A percentile compares a stretch with the other conserved stretches of the same genome.
Evolutionary conservation across 2,888 invertebrate genomes (phyloP).

Genomic region (Cantharis lateralis): DNA sequence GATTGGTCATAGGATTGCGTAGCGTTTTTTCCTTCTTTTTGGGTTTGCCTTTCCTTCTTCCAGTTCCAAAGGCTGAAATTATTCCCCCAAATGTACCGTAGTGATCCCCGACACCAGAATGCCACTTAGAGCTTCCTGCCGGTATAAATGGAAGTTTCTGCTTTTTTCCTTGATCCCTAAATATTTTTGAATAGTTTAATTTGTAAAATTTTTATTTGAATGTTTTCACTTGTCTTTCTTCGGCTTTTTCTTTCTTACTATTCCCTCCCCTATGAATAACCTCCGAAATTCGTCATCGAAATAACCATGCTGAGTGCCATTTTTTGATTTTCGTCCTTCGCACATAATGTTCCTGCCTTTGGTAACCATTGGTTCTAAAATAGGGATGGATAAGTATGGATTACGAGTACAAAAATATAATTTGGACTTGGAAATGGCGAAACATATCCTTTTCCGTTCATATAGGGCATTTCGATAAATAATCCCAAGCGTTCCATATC

Average conservation of each 20-base stretch:
- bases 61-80: conserved; percentile 46
- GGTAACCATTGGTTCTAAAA: conserved; percentile 25
- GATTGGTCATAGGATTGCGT: conserved; percentile 48
- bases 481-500: conserved; percentile 56
- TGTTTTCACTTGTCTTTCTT: background rate
- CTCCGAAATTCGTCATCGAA: conserved; percentile 57
- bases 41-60: conserved; percentile 32
- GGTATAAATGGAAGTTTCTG: conserved; percentile 44
- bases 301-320: conserved; percentile 54
- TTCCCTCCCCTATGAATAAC: conserved; percentile 54
- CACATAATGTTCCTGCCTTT: conserved; percentile 49
- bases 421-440: conserved; percentile 42
- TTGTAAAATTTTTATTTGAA: background rate
- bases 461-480: conserved; percentile 55
- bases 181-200: background rate
- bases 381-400: background rate
- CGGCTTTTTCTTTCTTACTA: conserved; percentile 26
- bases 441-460: conserved; percentile 49
- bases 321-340: conserved; percentile 51
- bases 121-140: conserved; percentile 52
- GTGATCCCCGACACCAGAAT: conserved; percentile 60
- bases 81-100: conserved; percentile 57
- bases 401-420: background rate
- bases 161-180: background rate
- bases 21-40: conserved; percentile 27